A percentile compares a stretch with the other conserved stretches of the same genome.
phyloP scores from a whole-genome alignment of 2,888 invertebrate species.

The Nasonovia ribisnigri region DNA sequence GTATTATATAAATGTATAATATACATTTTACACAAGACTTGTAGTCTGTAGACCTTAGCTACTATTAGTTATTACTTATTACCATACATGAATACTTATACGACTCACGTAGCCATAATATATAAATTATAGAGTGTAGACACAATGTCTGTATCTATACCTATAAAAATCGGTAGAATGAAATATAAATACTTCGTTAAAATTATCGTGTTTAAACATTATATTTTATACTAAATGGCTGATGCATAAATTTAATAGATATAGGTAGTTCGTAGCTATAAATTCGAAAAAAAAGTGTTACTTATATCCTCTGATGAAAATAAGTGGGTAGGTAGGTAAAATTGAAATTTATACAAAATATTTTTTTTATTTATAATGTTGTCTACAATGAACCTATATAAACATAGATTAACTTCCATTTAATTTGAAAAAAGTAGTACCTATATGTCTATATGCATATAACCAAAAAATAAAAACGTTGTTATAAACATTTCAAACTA shows the following conservation, averaged over 20 bases:
- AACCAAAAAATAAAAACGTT: not conserved
- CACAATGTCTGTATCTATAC: no score
- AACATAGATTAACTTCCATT: no score
- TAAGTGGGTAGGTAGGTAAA: not conserved
- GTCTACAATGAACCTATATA: no score
- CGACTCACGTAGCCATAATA: no score
- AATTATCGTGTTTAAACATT: not conserved
- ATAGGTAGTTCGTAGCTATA: not conserved
- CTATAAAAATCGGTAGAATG: not conserved
- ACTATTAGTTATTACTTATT: no score
- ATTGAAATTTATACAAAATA: not conserved
- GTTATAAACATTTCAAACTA: not conserved
- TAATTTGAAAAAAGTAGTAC: not conserved
- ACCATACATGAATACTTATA: no score
- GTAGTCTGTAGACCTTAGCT: no score
- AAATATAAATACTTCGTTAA: not conserved
- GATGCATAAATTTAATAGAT: not conserved
- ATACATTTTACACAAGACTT: no score
- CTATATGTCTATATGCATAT: not conserved
- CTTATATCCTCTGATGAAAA: not conserved
- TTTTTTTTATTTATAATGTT: no score
- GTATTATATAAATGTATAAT: no score
- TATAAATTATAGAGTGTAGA: no score
- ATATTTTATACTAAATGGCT: not conserved
- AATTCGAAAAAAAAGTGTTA: no score